These are phyloP conservation scores for Orthosia incerta DNA, from an alignment of 2,888 invertebrate genomes.

Conservation along the genomic window DNA sequence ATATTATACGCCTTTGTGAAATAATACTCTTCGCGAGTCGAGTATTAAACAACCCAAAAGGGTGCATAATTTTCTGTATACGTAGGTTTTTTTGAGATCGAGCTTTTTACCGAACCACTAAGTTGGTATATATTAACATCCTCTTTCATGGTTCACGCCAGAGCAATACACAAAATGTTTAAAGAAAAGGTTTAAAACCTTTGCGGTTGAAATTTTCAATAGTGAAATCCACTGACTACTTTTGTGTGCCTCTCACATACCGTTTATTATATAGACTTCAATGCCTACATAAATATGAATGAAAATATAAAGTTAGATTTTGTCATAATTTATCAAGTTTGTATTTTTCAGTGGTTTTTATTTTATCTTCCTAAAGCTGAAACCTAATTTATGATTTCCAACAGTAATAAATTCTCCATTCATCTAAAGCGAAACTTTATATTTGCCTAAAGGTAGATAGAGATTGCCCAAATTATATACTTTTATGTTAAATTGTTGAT, in stretches of 20 bases:
- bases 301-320: not conserved
- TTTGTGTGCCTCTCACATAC: not conserved
- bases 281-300: no score
- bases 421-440: not conserved
- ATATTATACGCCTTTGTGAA: conserved; percentile 35
- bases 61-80: conserved; percentile 45
- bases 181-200: not conserved
- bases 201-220: not conserved
- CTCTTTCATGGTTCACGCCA: not conserved
- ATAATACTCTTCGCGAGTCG: conserved; percentile 36
- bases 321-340: not conserved
- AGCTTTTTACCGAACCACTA: not conserved
- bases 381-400: not conserved
- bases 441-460: not conserved
- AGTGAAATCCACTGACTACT: not conserved
- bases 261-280: no score
- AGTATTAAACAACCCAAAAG: conserved; percentile 24
- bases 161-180: not conserved
- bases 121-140: not conserved
- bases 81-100: conserved; percentile 1
- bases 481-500: no score
- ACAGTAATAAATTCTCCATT: not conserved
- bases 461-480: no score
- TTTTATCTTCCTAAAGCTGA: not conserved
- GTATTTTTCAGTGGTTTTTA: not conserved